Evolutionary conservation across 2,797 vertebrate genomes (phyloP).

Genomic region (Ctenochaetus hawaiiensis): DNA sequence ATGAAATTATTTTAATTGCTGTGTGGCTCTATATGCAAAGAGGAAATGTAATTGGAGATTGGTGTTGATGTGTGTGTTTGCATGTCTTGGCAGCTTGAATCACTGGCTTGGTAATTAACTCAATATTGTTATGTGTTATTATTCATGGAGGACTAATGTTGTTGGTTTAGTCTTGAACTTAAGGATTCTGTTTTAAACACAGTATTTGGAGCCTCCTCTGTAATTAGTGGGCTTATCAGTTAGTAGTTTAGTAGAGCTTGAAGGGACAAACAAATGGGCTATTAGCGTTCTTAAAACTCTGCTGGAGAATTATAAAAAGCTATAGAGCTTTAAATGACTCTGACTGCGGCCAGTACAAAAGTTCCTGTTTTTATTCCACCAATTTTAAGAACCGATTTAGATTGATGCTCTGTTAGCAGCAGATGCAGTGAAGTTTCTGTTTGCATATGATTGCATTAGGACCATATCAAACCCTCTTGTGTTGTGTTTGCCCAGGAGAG

Average conservation of each 20-base stretch:
- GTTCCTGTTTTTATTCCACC: too few species aligned
- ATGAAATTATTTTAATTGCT: slow-evolving; percentile 79
- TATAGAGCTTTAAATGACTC: slow-evolving; percentile 12
- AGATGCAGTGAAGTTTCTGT: slow-evolving; percentile 9
- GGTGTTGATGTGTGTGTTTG: slow-evolving; percentile 58
- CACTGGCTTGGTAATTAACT: slow-evolving; percentile 75
- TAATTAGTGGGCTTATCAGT: slow-evolving; percentile 58
- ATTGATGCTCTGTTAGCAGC: slow-evolving; percentile 3
- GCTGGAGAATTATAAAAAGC: slow-evolving; percentile 32
- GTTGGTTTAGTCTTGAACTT: slow-evolving; percentile 69
- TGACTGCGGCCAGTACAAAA: slow-evolving; percentile 4
- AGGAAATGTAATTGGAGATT: slow-evolving; percentile 73
- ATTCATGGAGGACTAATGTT: slow-evolving; percentile 70
- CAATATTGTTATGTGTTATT: slow-evolving; percentile 71
- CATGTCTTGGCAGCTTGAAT: slow-evolving; percentile 48
- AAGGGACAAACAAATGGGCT: slow-evolving; percentile 56
- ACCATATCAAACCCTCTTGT: slow-evolving; percentile 13
- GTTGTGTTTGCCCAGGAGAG: slow-evolving; percentile 33
- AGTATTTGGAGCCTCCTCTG: slow-evolving; percentile 24
- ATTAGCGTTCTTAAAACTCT: slow-evolving; percentile 41
- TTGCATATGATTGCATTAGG: neutral
- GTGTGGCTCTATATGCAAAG: slow-evolving; percentile 64
- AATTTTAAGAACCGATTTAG: too few species aligned
- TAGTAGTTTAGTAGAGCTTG: slow-evolving; percentile 46
- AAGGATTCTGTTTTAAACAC: slow-evolving; percentile 60